Conservation (phyloP, 2,797 vertebrate species). For the Gymnoscopelus microlampas region DNA sequence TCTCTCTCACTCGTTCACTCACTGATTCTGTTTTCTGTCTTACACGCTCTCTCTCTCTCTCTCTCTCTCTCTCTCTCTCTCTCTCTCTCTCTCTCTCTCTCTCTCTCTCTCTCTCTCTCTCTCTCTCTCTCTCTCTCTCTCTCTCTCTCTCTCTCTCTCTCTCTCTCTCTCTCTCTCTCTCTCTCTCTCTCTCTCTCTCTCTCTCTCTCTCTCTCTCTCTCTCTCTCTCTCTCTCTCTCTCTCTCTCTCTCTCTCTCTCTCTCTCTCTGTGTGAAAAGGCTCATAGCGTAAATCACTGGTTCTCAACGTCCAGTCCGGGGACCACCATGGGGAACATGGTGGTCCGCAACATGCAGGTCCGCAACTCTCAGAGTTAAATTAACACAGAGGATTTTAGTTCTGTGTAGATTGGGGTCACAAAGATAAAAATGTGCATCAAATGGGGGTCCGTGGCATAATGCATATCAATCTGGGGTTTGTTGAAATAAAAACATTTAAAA, state of each 20-base stretch:
- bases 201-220: neutral
- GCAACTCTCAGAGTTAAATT: too few relatives aligned
- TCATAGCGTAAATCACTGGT: neutral
- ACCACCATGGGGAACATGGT: too few relatives aligned
- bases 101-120: constrained; percentile 7
- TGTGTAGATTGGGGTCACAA: too few relatives aligned
- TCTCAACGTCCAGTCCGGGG: too few relatives aligned
- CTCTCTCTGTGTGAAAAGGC: constrained; percentile 29
- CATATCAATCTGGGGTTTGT: too few relatives aligned
- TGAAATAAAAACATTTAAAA: too few relatives aligned
- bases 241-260: constrained; percentile 6
- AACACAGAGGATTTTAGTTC: too few relatives aligned
- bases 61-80: neutral
- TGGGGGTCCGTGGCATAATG: too few relatives aligned
- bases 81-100: neutral
- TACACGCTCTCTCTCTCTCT: neutral
- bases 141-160: neutral
- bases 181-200: neutral
- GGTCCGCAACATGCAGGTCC: too few relatives aligned
- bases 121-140: constrained; percentile 7
- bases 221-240: neutral
- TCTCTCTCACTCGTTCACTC: constrained; percentile 15
- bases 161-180: constrained; percentile 8
- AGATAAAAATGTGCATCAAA: too few relatives aligned
- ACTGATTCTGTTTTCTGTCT: neutral